Conservation (phyloP, 2,113 vertebrate genomes). For the Catharus fuscescens region DNA sequence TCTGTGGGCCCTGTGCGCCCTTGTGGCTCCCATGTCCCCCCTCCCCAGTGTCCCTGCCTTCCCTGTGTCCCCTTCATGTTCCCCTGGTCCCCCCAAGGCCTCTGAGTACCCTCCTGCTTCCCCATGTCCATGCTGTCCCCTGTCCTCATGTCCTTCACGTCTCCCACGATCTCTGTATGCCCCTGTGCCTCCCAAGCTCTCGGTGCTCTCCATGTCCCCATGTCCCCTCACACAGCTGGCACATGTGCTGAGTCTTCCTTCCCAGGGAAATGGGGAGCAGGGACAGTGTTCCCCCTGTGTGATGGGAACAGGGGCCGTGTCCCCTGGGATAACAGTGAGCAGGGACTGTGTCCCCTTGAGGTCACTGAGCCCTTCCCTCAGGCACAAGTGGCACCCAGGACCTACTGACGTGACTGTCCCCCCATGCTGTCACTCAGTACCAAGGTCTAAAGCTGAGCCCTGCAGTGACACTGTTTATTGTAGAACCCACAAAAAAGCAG, state of each 20-base stretch:
- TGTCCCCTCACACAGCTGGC: not conserved
- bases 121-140: not conserved
- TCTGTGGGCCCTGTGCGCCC: not conserved
- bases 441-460: not conserved
- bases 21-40: not conserved
- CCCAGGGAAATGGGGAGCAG: not conserved
- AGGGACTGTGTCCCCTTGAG: not conserved
- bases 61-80: not conserved
- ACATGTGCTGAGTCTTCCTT: no score
- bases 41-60: not conserved
- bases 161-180: not conserved
- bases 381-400: not conserved
- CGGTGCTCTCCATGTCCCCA: not conserved
- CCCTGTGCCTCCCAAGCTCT: not conserved
- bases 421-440: not conserved
- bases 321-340: not conserved
- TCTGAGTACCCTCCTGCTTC: not conserved
- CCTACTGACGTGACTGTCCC: accelerated
- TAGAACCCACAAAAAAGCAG: not conserved
- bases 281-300: no score
- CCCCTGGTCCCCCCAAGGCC: not conserved
- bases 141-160: not conserved
- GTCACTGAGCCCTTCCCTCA: not conserved
- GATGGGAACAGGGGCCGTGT: no score
- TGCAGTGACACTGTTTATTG: accelerated